These are phyloP conservation scores for Gymnopithys bicolor DNA, from an alignment of 2,797 vertebrate species.

Conservation along the genomic window DNA sequence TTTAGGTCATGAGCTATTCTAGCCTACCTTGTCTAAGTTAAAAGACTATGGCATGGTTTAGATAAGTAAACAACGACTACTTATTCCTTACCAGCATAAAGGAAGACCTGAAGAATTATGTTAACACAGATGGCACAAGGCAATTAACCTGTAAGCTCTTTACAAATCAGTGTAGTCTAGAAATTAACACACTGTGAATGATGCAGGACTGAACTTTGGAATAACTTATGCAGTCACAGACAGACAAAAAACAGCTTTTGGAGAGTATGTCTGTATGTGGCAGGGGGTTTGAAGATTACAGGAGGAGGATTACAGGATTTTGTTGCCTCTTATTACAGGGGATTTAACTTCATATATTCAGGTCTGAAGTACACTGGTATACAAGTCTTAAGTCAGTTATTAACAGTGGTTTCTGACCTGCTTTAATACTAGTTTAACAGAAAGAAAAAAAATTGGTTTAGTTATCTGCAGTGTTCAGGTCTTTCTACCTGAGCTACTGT, in stretches of 20 bases:
- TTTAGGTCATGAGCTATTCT: neutral
- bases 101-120: neutral
- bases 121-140: neutral
- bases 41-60: neutral
- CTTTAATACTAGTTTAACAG: neutral
- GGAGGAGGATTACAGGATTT: neutral
- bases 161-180: neutral
- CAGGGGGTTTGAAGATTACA: neutral
- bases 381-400: neutral
- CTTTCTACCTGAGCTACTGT: neutral
- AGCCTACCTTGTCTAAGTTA: neutral
- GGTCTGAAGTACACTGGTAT: neutral
- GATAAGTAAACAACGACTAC: neutral
- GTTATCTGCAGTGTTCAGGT: neutral
- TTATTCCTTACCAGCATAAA: neutral
- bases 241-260: neutral
- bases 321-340: neutral
- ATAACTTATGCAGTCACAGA: neutral
- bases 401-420: neutral
- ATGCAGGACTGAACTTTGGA: neutral
- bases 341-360: neutral
- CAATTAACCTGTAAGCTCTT: neutral
- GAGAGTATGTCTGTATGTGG: neutral
- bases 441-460: neutral
- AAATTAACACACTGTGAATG: neutral